Evolutionary conservation across 2,797 vertebrate species (phyloP).

Genomic region (Luscinia megarhynchos): DNA sequence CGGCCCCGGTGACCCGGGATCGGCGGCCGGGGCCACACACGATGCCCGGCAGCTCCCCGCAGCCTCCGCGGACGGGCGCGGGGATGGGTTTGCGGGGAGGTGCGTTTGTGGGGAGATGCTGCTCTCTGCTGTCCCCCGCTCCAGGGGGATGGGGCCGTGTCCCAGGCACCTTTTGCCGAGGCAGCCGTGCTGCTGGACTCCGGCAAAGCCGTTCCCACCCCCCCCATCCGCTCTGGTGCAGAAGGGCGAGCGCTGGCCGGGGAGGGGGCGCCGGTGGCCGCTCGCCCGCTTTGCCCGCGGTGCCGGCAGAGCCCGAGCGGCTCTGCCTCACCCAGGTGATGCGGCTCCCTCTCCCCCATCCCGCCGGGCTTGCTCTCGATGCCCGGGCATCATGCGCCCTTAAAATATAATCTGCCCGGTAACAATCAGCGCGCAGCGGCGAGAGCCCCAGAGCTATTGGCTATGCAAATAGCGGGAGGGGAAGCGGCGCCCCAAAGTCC

Average conservation of each 20-base stretch:
- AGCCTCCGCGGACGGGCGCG: neutral
- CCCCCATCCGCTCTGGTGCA: constrained; percentile 15
- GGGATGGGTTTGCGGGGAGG: neutral
- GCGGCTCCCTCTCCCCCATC: neutral
- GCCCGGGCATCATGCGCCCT: constrained; percentile 61
- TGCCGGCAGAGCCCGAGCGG: neutral
- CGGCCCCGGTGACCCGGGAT: neutral
- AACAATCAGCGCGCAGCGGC: constrained; percentile 89
- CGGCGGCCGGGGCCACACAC: neutral
- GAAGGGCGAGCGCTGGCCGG: neutral
- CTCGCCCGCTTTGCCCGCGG: neutral
- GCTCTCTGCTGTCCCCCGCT: neutral
- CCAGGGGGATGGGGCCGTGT: neutral
- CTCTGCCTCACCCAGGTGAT: neutral
- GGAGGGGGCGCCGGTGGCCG: neutral
- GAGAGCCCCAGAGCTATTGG: constrained; percentile 89
- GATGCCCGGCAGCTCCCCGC: neutral
- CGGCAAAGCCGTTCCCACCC: neutral
- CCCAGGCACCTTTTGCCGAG: neutral
- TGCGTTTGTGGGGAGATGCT: neutral
- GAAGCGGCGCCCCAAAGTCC: constrained; percentile 84
- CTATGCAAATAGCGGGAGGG: constrained; percentile 89
- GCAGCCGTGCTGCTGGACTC: too few relatives aligned
- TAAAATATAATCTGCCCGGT: constrained; percentile 90
- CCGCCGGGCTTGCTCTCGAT: constrained; percentile 36